Evolutionary conservation across 2,113 vertebrate genomes (phyloP).

Genomic region (Thymallus thymallus): DNA sequence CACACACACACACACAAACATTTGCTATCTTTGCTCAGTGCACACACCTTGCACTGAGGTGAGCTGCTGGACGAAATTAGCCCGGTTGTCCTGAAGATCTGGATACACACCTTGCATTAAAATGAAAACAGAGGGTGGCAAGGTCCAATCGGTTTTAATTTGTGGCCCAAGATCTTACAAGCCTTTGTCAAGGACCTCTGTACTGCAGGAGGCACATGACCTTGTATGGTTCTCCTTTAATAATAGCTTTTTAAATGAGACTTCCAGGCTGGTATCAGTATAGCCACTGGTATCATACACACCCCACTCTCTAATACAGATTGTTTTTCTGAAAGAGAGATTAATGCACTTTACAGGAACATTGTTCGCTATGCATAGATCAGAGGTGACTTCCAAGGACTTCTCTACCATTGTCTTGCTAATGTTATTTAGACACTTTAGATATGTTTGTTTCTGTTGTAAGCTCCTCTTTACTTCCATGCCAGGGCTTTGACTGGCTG

Average conservation of each 20-base stretch:
- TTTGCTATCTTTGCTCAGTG: conserved; percentile 5
- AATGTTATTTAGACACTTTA: background rate
- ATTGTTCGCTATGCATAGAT: conserved; percentile 18
- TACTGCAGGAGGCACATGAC: conserved; percentile 28
- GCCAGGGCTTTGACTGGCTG: background rate
- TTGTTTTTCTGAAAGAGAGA: conserved; percentile 26
- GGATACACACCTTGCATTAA: conserved; percentile 32
- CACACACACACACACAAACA: background rate
- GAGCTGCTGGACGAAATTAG: background rate
- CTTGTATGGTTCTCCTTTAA: too few species aligned
- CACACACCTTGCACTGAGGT: background rate
- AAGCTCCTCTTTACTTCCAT: background rate
- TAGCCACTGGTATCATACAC: conserved; percentile 36
- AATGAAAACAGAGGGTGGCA: conserved; percentile 41
- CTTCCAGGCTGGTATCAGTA: conserved; percentile 30
- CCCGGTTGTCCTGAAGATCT: conserved; percentile 10
- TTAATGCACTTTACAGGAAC: conserved; percentile 19
- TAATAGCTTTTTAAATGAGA: conserved; percentile 51
- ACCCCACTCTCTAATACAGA: conserved; percentile 25
- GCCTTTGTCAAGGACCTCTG: conserved; percentile 56
- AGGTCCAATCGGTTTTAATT: conserved; percentile 48
- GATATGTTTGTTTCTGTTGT: conserved; percentile 5
- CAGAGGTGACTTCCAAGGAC: conserved; percentile 13
- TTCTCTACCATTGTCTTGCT: background rate
- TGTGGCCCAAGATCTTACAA: conserved; percentile 56